Evolutionary conservation across 2,113 vertebrate species (phyloP).

Genomic region (Tragelaphus imberbis): DNA sequence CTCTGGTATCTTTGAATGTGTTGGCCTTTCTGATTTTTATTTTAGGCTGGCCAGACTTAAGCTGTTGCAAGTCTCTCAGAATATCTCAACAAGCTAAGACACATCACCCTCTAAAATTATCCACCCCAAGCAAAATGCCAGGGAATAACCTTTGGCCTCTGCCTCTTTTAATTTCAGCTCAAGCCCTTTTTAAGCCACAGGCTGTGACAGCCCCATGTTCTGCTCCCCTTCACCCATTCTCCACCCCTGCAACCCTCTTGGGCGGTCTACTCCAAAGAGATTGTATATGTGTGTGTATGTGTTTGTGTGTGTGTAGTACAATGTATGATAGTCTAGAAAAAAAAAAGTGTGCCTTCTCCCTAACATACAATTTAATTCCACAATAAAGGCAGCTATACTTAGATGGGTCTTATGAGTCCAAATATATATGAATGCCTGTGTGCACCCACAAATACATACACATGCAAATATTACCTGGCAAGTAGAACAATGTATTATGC

Average conservation of each 20-base stretch:
- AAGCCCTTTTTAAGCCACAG: constrained; percentile 49
- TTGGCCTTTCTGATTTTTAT: constrained; percentile 60
- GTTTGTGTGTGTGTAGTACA: neutral
- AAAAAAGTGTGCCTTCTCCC: neutral
- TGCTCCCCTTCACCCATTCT: neutral
- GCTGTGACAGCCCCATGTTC: constrained; percentile 41
- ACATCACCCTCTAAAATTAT: constrained; percentile 48
- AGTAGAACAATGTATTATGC: neutral
- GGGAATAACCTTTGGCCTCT: constrained; percentile 56
- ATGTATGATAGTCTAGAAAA: neutral
- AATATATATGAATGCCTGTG: too few relatives aligned
- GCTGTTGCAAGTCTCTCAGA: constrained; percentile 35
- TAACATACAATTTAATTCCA: neutral
- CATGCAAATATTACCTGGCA: too few relatives aligned
- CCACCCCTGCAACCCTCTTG: neutral
- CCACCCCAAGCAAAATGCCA: constrained; percentile 17
- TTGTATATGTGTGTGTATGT: neutral
- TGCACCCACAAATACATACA: neutral
- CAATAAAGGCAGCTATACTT: neutral
- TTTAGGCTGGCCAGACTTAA: constrained; percentile 53
- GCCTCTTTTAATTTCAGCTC: constrained; percentile 62
- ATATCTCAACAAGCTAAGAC: constrained; percentile 62
- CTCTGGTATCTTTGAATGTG: constrained; percentile 1
- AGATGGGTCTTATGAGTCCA: neutral
- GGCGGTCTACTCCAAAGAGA: neutral